These are phyloP conservation scores for Ceyx erithaca DNA, from an alignment of 2,797 vertebrate species.

Conservation along the genomic window DNA sequence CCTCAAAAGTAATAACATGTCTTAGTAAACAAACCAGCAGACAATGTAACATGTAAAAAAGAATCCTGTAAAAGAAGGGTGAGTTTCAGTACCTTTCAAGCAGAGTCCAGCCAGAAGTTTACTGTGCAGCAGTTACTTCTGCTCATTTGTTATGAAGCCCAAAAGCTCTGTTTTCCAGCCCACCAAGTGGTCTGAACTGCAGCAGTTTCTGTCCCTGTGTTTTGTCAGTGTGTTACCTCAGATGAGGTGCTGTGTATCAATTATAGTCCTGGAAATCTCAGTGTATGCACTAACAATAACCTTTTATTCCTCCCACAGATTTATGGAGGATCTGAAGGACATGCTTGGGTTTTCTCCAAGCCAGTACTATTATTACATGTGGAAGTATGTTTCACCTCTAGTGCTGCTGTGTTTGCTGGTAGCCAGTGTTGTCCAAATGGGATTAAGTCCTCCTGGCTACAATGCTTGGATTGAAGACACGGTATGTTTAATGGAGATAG, in stretches of 20 bases:
- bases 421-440: slow-evolving; percentile 90
- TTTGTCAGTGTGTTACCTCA: neutral
- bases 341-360: slow-evolving; percentile 95
- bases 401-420: slow-evolving; percentile 86
- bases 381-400: slow-evolving; percentile 94
- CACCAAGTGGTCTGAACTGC: neutral
- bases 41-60: neutral
- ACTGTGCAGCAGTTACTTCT: neutral
- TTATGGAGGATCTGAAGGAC: slow-evolving; percentile 95
- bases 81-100: neutral
- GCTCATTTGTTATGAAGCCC: neutral
- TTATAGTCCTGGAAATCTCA: neutral
- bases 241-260: neutral
- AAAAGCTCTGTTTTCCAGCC: neutral
- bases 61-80: neutral
- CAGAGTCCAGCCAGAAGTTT: neutral
- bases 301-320: slow-evolving; percentile 73
- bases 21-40: neutral
- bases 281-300: neutral
- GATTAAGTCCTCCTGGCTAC: slow-evolving; percentile 90
- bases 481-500: slow-evolving; percentile 78
- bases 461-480: slow-evolving; percentile 92
- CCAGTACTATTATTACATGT: slow-evolving; percentile 96
- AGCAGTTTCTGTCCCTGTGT: neutral
- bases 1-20: neutral